Evolutionary conservation across 2,797 vertebrate genomes (phyloP), one percentile per base, ranked within the genome.

Genomic region (Podarcis lilfordi): DNA sequence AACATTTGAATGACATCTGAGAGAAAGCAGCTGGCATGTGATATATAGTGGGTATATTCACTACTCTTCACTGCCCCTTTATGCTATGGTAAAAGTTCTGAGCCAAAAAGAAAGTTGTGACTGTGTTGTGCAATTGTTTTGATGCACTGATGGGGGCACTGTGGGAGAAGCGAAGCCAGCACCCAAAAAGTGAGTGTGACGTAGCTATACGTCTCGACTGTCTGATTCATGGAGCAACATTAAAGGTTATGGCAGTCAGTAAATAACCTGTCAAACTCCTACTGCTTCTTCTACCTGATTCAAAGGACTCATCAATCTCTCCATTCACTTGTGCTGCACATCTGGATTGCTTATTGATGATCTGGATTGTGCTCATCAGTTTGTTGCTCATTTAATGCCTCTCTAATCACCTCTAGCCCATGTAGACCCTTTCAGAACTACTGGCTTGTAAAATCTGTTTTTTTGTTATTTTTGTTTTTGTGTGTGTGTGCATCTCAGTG

Each of bases 251-350:
- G 91, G 92, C 93, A 95, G 89, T 90, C 93, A 91, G 92, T 95
- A 95, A 96, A 95, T 93, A 95, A 96, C 92, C 92, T 95, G 95
- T 96, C 95, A 95, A 86, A 93, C 78, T 89, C 94, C 94, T 92
- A 89, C 92, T 90, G 95, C 86, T 95, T 95, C 86, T 85, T 86
- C 86, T 92, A 91, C 86, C 87, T 91, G 77, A 92, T 94, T 96
- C 93, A 93, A 95, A 95, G 92, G 93, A 93, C 93, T 95, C 95
- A 94, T 96, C 93, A 93, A 93, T 95, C 94, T 95, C 92, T 94
- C 71, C 88, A 92, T 89, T 95, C 91, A 90, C 80, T 93, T 91
- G 91, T 88, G 80, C 84, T 91, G 90, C 94, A 93, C 94, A 96
- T 95, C 94, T 96, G 95, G 92, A 93, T 92, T 94, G 89, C 90